Evolutionary conservation across 2,888 invertebrate genomes (phyloP).

Genomic region (Eupithecia tripunctaria): DNA sequence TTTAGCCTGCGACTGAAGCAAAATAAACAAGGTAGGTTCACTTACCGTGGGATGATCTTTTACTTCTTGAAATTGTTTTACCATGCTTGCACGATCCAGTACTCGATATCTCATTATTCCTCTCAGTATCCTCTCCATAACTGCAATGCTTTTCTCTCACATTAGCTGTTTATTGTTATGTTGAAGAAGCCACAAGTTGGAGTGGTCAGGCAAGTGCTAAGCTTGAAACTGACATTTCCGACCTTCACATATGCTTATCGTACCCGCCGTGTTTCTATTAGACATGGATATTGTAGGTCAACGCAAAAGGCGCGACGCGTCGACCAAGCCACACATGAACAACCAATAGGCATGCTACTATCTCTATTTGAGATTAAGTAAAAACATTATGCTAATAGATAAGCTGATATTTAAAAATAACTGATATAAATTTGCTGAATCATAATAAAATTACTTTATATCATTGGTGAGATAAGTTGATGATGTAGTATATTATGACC

Average conservation of each 20-base stretch:
- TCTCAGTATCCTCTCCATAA: constrained; percentile 93
- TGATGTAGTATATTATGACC: neutral
- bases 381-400: neutral
- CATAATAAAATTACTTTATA: neutral
- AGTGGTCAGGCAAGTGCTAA: constrained; percentile 40
- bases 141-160: constrained; percentile 32
- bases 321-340: constrained; percentile 10
- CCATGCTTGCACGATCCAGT: constrained; percentile 92
- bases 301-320: constrained; percentile 36
- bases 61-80: constrained; percentile 95
- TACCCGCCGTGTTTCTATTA: constrained; percentile 47
- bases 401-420: neutral
- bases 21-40: constrained; percentile 41
- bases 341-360: constrained; percentile 8
- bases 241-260: constrained; percentile 80
- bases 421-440: neutral
- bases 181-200: constrained; percentile 26
- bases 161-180: constrained; percentile 30
- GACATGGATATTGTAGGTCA: constrained; percentile 54
- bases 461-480: neutral
- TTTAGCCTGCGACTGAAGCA: neutral
- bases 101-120: constrained; percentile 96
- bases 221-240: constrained; percentile 69
- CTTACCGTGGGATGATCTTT: constrained; percentile 94
- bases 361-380: neutral